Base-by-base conservation (phyloP, 2,888 invertebrate genomes). In the Cephus sareptanus region DNA sequence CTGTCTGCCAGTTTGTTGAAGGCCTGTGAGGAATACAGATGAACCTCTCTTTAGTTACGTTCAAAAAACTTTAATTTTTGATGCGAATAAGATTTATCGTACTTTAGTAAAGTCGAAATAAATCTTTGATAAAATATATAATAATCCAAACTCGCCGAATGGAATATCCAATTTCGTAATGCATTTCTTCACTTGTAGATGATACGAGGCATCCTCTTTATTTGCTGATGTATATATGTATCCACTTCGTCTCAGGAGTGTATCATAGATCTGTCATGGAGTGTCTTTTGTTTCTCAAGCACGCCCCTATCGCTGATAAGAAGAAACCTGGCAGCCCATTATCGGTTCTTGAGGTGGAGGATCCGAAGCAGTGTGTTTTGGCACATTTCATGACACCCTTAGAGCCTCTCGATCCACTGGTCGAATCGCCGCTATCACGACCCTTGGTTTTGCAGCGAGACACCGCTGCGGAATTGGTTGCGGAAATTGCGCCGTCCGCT, bases 341-440 rank as follows among this genome's bases (percentile, higher is more conserved):
- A 76, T 96, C 95, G 87, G 95, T 96, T 75, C 93, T 96, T 75
- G 96, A 96, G 92, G 96, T 97, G 79, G 97, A 97, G 78, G 97
- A 98, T 92, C 97, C 97, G 3, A 97, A 97, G 91, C 93, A 97
- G 83, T 97, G 97, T 92, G 95, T 97, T 87, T 92, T 97, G 81
- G 97, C 97, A 76, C 97, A 98, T 90, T 93, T 98, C 84, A 97
- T 97, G 97, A 96, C 97, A 85, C 97, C 96, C 0, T 90, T 97
- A 88, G 97, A 97, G 90, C 95, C 97, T 1, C 95, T 97, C 83
- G 97, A 97, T 91, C 97, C 97, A 11, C 93, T 97, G 77, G 92
- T 97, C 86, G 97, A 97, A 92, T 96, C 97, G 6, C 97, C 97
- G 1, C 93, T 97, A 78, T 94, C 96, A 34, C 95, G 96, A 91